A percentile compares a stretch with the other conserved stretches of the same genome.
Evolutionary conservation across 2,888 invertebrate genomes (phyloP).

Genomic region (Heliconius ismenius): DNA sequence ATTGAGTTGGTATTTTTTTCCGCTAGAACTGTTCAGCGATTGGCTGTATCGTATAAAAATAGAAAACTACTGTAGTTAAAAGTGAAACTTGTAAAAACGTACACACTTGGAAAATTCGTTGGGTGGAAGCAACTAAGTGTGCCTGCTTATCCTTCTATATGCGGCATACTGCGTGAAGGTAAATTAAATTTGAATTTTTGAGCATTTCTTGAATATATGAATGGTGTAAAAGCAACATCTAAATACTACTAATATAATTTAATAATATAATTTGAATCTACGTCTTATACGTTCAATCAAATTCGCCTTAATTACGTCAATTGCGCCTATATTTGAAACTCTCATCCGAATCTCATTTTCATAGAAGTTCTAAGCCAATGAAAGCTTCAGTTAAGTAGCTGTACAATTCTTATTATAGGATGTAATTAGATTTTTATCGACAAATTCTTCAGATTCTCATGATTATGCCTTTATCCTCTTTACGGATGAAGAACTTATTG

Average conservation of each 20-base stretch:
- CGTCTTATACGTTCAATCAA: background rate
- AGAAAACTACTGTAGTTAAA: background rate
- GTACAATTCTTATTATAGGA: constrained; percentile 39
- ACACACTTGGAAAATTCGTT: no score
- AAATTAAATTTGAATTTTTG: no score
- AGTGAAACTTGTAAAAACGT: no score
- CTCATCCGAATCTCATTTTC: background rate
- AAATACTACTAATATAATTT: no score
- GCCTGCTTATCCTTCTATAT: no score
- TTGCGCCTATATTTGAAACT: background rate
- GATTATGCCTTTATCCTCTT: constrained; percentile 44
- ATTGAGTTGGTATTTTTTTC: constrained; percentile 13
- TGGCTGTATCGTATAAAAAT: background rate
- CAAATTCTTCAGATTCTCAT: constrained; percentile 25
- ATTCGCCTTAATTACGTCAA: background rate
- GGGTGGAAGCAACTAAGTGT: no score
- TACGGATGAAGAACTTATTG: constrained; percentile 45
- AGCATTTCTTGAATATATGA: background rate
- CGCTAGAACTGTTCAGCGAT: background rate
- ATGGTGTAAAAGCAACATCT: background rate
- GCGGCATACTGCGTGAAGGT: no score
- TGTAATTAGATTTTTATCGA: constrained; percentile 46
- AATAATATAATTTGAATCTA: no score
- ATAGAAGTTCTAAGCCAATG: background rate
- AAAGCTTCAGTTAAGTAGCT: constrained; percentile 6